These are phyloP conservation scores for Heliconius aoede DNA, from an alignment of 2,888 invertebrate species.

Conservation along the genomic window DNA sequence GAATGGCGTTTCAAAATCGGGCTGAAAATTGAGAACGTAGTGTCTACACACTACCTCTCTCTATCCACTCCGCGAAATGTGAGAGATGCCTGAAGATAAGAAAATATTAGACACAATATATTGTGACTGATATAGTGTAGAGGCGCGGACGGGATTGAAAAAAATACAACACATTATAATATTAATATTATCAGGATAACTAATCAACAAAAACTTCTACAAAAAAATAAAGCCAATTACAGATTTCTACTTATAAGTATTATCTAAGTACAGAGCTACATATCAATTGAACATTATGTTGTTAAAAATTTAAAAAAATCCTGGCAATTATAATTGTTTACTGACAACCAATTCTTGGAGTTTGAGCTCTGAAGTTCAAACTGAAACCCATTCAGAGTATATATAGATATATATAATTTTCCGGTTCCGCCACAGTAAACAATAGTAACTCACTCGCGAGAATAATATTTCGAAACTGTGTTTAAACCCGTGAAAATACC, in stretches of 20 bases:
- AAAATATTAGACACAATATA: constrained; percentile 3
- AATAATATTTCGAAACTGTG: too few species aligned
- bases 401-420: too few species aligned
- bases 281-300: too few species aligned
- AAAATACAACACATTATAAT: background rate
- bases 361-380: background rate
- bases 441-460: too few species aligned
- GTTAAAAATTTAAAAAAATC: too few species aligned
- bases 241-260: too few species aligned
- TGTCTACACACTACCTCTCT: background rate
- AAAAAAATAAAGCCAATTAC: too few species aligned
- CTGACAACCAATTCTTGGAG: background rate
- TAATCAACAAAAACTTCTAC: too few species aligned
- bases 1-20: background rate
- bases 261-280: too few species aligned
- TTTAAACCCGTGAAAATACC: too few species aligned
- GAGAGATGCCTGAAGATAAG: background rate
- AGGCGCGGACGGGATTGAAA: background rate
- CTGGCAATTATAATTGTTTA: constrained; percentile 5
- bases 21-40: background rate
- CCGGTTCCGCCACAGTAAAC: too few species aligned
- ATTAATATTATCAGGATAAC: too few species aligned
- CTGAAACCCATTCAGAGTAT: background rate
- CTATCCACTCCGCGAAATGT: background rate
- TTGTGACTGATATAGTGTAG: background rate